Conservation (phyloP, 2,113 vertebrate species). For the Setophaga petechia region DNA sequence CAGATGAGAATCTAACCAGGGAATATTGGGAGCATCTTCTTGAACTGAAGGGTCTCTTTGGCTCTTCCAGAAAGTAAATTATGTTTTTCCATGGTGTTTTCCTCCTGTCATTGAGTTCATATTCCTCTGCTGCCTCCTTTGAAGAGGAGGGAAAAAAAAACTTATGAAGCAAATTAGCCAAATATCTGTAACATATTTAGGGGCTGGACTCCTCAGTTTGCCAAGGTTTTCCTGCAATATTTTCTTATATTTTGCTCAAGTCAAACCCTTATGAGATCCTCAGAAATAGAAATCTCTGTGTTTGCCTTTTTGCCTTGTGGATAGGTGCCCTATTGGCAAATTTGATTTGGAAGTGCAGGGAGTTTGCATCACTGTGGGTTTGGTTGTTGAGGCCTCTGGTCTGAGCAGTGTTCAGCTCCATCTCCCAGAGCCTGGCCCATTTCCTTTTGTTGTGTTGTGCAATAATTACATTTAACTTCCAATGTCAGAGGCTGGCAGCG, state of each 20-base stretch:
- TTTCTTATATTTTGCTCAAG: neutral
- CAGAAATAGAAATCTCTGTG: neutral
- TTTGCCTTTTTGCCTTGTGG: neutral
- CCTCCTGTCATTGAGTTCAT: neutral
- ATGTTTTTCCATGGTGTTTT: neutral
- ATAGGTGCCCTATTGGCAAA: neutral
- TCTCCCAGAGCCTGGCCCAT: neutral
- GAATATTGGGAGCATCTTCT: neutral
- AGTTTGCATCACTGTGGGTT: neutral
- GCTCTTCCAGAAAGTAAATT: neutral
- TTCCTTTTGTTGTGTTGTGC: neutral
- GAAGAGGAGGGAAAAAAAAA: rapidly evolving
- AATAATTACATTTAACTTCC: conserved; percentile 3
- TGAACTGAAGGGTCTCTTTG: neutral
- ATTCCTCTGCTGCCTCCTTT: neutral
- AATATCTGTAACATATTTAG: neutral
- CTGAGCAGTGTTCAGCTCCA: neutral
- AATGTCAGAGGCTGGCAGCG: neutral
- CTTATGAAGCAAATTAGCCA: neutral
- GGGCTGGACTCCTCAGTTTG: neutral
- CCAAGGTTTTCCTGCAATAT: neutral
- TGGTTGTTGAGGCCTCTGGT: neutral
- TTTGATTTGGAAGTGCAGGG: neutral
- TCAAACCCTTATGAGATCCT: neutral
- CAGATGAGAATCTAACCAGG: neutral